A percentile compares a stretch with the other conserved stretches of the same genome.
These are phyloP conservation scores for Tolypeutes matacus DNA, from an alignment of 2,797 vertebrate genomes.

Conservation along the genomic window DNA sequence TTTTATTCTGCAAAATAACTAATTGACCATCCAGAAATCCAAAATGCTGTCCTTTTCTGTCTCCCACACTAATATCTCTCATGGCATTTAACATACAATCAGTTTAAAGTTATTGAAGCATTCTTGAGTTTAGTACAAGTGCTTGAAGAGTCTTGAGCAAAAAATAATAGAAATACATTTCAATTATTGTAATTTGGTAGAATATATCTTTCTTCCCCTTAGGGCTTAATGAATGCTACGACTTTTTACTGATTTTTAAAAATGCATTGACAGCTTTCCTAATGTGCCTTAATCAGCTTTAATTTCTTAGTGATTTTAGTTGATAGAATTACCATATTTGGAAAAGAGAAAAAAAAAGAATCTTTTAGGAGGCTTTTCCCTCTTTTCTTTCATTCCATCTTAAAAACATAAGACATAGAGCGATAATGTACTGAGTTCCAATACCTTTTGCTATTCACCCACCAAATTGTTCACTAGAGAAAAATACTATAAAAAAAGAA, in stretches of 20 bases:
- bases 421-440: conserved; percentile 7
- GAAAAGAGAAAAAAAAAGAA: conserved; percentile 51
- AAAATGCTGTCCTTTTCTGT: not conserved
- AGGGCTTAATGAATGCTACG: conserved; percentile 36
- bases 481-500: not conserved
- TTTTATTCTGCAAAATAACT: not conserved
- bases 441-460: conserved; percentile 41
- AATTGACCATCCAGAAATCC: not conserved
- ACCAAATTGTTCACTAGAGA: conserved; percentile 44
- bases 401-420: conserved; percentile 25
- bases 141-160: conserved; percentile 33
- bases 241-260: conserved; percentile 52
- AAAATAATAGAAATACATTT: conserved; percentile 71
- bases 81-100: not conserved
- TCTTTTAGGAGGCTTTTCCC: not conserved
- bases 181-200: conserved; percentile 54
- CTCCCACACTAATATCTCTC: not conserved
- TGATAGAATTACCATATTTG: conserved; percentile 54
- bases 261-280: conserved; percentile 53
- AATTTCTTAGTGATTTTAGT: conserved; percentile 67
- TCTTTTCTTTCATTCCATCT: conserved; percentile 27
- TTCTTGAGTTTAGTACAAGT: conserved; percentile 50
- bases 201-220: conserved; percentile 26
- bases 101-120: not conserved
- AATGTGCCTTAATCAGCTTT: conserved; percentile 65